These are phyloP conservation scores for Philonicus albiceps DNA, from an alignment of 2,888 invertebrate species.

Conservation along the genomic window DNA sequence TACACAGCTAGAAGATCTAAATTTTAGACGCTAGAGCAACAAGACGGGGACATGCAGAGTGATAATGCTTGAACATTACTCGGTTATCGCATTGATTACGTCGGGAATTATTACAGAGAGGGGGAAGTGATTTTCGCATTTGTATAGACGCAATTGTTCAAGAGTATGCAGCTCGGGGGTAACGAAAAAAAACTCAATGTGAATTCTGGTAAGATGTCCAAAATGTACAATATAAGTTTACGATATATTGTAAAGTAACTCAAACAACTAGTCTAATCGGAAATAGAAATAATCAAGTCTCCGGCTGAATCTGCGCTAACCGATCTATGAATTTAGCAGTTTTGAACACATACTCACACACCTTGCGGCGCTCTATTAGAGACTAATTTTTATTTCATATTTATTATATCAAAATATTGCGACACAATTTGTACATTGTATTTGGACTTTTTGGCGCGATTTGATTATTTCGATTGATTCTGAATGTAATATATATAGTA, in stretches of 20 bases:
- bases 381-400: background rate
- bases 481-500: constrained; percentile 29
- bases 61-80: constrained; percentile 6
- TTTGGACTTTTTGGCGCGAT: background rate
- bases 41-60: background rate
- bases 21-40: background rate
- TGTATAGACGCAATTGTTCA: constrained; percentile 50
- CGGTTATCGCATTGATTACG: constrained; percentile 7
- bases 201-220: constrained; percentile 15
- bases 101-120: constrained; percentile 7
- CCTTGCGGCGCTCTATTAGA: background rate
- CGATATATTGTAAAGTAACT: constrained; percentile 29
- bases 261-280: constrained; percentile 33
- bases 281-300: constrained; percentile 33
- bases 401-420: background rate
- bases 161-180: background rate
- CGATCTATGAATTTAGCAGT: background rate
- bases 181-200: constrained; percentile 1
- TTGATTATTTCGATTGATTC: constrained; percentile 34
- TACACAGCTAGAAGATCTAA: background rate
- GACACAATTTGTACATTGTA: background rate
- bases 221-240: constrained; percentile 25
- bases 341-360: background rate
- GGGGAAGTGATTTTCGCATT: constrained; percentile 63
- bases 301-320: background rate